Conservation (phyloP, 2,797 vertebrate genomes). For the Nyctibius grandis region DNA sequence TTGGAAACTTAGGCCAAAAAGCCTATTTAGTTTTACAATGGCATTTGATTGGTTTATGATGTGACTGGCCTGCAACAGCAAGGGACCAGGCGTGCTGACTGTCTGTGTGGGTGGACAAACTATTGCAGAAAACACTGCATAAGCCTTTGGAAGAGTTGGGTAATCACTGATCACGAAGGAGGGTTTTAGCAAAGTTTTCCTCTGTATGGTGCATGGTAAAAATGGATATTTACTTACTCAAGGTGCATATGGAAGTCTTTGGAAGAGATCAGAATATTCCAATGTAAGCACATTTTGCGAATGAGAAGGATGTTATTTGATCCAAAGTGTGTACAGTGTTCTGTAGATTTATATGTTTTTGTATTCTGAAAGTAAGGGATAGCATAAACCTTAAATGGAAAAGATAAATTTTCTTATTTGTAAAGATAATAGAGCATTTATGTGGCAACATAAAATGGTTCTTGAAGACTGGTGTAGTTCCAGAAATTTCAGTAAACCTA, state of each 20-base stretch:
- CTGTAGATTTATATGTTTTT: background rate
- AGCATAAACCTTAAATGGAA: background rate
- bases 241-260: background rate
- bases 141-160: background rate
- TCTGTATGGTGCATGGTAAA: background rate
- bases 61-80: slow-evolving; percentile 5
- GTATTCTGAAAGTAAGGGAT: background rate
- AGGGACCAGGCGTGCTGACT: background rate
- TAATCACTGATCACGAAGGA: background rate
- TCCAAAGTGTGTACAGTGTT: background rate
- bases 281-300: background rate
- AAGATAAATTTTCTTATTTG: background rate
- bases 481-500: background rate
- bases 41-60: slow-evolving; percentile 34
- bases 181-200: background rate
- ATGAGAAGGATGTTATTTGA: background rate
- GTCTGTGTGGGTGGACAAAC: background rate
- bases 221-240: background rate
- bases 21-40: slow-evolving; percentile 45
- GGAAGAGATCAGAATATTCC: background rate
- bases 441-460: background rate
- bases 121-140: background rate
- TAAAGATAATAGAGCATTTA: background rate
- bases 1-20: slow-evolving; percentile 46
- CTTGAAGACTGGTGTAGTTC: background rate